Conservation (phyloP, 2,113 vertebrate genomes). For the Dasyurus viverrinus region DNA sequence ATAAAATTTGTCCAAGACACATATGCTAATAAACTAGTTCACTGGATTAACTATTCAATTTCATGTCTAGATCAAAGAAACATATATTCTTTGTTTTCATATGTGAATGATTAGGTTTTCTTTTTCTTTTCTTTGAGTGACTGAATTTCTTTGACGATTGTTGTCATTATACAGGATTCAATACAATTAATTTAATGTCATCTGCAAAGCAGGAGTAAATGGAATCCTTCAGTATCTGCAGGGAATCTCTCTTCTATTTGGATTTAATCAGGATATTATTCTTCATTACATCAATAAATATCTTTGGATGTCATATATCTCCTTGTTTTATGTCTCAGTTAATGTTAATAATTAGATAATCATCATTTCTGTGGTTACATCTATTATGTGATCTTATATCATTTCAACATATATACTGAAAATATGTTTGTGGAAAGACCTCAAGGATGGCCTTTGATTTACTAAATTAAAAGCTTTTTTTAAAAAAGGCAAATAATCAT, state of each 20-base stretch:
- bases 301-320: neutral
- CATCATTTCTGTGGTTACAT: neutral
- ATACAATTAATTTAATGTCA: neutral
- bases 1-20: neutral
- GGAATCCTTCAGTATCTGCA: neutral
- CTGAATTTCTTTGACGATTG: neutral
- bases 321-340: neutral
- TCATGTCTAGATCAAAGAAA: neutral
- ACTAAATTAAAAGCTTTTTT: neutral
- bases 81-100: neutral
- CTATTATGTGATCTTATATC: neutral
- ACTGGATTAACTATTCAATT: neutral
- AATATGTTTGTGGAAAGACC: neutral
- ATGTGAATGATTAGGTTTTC: neutral
- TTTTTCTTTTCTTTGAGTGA: neutral
- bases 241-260: neutral
- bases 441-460: neutral
- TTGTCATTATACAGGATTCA: neutral
- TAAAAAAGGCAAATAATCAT: neutral
- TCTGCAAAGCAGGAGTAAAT: neutral
- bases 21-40: neutral
- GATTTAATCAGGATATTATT: neutral
- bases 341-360: neutral
- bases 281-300: neutral
- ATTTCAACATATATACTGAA: neutral